Percentiles rank a stretch among this genome's conserved stretches.
Evolutionary conservation across 2,888 invertebrate species (phyloP).

Genomic region (Synergus laeviventris): DNA sequence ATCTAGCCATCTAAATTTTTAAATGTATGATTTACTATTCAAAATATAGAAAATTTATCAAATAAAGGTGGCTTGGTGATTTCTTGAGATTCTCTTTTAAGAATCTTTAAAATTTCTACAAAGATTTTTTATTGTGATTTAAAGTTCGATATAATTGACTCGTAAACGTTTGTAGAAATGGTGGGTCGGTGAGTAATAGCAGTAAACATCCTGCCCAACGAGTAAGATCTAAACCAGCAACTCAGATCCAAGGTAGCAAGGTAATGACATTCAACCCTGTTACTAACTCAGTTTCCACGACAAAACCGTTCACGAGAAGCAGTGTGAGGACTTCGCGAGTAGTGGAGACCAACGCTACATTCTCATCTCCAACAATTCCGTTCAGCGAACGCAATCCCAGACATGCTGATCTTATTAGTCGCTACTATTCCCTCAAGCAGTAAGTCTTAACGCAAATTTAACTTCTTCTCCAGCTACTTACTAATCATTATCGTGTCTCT

Average conservation of each 20-base stretch:
- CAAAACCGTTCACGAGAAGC: slow-evolving; percentile 70
- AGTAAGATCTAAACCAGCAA: slow-evolving; percentile 67
- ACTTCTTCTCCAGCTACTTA: slow-evolving; percentile 8
- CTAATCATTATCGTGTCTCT: slow-evolving; percentile 17
- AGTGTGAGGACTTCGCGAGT: slow-evolving; percentile 64
- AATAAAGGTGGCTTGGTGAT: not conserved
- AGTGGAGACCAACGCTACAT: slow-evolving; percentile 56
- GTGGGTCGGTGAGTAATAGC: slow-evolving; percentile 66
- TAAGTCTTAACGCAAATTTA: slow-evolving; percentile 63
- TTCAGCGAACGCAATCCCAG: slow-evolving; percentile 60
- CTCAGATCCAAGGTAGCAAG: slow-evolving; percentile 63
- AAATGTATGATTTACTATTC: not conserved
- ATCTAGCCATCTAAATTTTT: not conserved
- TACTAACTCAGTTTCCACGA: slow-evolving; percentile 60
- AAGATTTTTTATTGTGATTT: not conserved
- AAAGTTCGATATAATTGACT: not conserved
- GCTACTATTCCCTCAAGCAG: slow-evolving; percentile 71
- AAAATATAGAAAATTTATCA: not conserved
- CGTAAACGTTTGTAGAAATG: slow-evolving; percentile 64
- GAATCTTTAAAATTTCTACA: not conserved
- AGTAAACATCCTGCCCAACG: slow-evolving; percentile 66
- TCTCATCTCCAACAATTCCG: slow-evolving; percentile 57
- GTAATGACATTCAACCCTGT: slow-evolving; percentile 55
- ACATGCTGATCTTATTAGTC: slow-evolving; percentile 70
- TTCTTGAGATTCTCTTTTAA: not conserved